phyloP scores from a whole-genome alignment of 2,113 vertebrate genomes.

The Loxodonta africana region DNA sequence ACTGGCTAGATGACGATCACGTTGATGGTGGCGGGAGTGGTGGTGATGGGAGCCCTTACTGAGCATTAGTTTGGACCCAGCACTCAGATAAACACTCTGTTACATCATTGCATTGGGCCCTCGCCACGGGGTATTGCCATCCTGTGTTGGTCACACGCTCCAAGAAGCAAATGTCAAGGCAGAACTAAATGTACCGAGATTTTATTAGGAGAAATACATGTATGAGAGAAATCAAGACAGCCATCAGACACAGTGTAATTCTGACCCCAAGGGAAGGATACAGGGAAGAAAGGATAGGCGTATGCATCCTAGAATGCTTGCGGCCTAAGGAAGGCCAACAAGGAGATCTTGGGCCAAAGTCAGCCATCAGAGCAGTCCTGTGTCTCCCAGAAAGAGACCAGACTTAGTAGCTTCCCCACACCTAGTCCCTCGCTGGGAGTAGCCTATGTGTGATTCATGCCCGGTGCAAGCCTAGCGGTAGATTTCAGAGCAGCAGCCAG shows the following conservation, averaged over 20 bases:
- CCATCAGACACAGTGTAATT: background rate
- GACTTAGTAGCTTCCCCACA: accelerated
- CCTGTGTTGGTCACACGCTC: background rate
- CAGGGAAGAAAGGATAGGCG: too few species aligned
- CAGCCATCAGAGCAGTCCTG: too few species aligned
- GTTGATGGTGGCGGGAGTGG: accelerated
- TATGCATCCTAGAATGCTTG: accelerated
- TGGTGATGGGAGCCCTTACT: accelerated
- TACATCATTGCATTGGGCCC: background rate
- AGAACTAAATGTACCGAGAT: too few species aligned
- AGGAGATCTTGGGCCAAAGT: background rate
- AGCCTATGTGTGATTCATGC: accelerated
- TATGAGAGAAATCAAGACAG: background rate
- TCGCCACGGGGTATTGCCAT: background rate
- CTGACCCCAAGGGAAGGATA: background rate
- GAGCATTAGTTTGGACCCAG: background rate
- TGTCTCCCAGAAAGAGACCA: background rate
- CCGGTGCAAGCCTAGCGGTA: accelerated
- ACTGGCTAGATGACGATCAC: background rate
- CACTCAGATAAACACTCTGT: background rate
- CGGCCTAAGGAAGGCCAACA: background rate
- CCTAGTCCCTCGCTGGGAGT: background rate
- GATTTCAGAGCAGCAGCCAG: background rate
- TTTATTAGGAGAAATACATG: background rate
- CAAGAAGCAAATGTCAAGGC: background rate